phyloP scores from a whole-genome alignment of 2,797 vertebrate genomes.

The Nannoperca australis region DNA sequence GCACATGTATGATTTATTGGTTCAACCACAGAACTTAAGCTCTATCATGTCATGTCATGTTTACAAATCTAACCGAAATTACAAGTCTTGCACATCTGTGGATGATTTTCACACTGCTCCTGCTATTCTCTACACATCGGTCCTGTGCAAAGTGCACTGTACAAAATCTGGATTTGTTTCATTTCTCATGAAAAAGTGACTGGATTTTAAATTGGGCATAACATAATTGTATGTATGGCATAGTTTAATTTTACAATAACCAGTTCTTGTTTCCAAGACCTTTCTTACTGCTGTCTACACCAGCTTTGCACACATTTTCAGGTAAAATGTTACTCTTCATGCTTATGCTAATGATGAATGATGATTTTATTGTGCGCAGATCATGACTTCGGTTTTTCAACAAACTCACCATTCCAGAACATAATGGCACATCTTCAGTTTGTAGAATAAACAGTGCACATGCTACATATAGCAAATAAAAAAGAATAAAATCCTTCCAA shows the following conservation, averaged over 20 bases:
- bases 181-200: not conserved
- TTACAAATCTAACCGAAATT: conserved; percentile 3
- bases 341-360: not conserved
- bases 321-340: not conserved
- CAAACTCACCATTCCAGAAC: not conserved
- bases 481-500: not conserved
- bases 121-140: not conserved
- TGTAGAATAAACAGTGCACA: not conserved
- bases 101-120: conserved; percentile 21
- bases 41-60: conserved; percentile 9
- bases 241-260: not conserved
- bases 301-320: not conserved
- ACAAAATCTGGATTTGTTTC: not conserved
- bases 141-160: fast-evolving
- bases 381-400: not conserved
- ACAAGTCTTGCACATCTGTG: not conserved
- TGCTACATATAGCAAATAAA: not conserved
- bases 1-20: not conserved
- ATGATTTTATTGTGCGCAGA: not conserved
- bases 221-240: too few species aligned
- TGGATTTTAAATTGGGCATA: not conserved
- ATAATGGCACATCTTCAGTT: not conserved
- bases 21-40: not conserved
- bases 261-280: not conserved
- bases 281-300: not conserved